Evolutionary conservation across 2,797 vertebrate species (phyloP).

Genomic region (Gymnoscopelus braueri): DNA sequence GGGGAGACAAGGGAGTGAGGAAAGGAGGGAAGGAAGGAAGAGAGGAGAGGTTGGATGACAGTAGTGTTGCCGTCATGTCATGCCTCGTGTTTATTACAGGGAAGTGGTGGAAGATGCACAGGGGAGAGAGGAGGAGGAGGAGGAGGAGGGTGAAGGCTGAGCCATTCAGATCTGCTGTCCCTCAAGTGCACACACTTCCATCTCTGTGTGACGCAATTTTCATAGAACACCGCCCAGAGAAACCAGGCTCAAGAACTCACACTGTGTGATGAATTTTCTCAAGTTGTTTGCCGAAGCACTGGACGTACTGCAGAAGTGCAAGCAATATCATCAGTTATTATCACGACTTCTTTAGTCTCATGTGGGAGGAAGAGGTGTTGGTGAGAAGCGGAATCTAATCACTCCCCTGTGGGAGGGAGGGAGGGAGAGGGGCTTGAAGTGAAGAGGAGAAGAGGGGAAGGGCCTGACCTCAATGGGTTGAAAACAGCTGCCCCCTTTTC

Average conservation of each 20-base stretch:
- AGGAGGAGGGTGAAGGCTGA: neutral
- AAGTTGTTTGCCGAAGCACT: too few species aligned
- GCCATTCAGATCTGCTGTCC: neutral
- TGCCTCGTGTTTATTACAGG: constrained; percentile 8
- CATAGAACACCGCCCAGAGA: too few species aligned
- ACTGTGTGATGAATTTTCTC: too few species aligned
- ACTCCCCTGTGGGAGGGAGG: constrained; percentile 61
- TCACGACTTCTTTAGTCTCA: neutral
- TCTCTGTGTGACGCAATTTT: too few species aligned
- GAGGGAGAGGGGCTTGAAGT: constrained; percentile 55
- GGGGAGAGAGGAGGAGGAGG: neutral
- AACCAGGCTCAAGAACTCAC: too few species aligned
- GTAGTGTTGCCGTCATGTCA: constrained; percentile 42
- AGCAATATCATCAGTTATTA: too few species aligned
- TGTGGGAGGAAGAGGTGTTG: constrained; percentile 53
- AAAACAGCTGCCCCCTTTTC: constrained; percentile 83
- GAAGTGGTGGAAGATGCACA: too few species aligned
- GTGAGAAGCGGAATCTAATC: constrained; percentile 66
- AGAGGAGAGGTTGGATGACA: constrained; percentile 19
- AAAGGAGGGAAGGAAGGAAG: constrained; percentile 27
- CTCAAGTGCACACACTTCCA: constrained; percentile 3
- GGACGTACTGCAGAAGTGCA: too few species aligned
- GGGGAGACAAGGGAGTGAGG: constrained; percentile 38
- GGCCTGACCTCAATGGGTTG: constrained; percentile 78
- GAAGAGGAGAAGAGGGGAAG: constrained; percentile 76